phyloP scores from a whole-genome alignment of 2,797 vertebrate genomes.

The Lophotriccus pileatus region DNA sequence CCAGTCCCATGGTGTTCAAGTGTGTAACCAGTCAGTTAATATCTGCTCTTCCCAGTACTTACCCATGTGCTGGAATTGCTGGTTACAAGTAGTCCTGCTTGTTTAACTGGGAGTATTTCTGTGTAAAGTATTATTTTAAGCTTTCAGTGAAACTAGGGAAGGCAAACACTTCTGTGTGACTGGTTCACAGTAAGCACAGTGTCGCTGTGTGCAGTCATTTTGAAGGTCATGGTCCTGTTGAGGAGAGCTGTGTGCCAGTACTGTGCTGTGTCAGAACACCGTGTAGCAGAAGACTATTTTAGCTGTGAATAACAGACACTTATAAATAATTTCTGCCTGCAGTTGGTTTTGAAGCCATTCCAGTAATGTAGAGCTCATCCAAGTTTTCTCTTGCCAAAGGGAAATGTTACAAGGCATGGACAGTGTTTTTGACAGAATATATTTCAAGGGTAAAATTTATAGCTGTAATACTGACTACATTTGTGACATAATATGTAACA shows the following conservation, averaged over 20 bases:
- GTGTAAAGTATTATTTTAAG: not conserved
- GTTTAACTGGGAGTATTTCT: not conserved
- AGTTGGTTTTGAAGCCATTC: not conserved
- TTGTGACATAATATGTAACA: not conserved
- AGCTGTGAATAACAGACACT: not conserved
- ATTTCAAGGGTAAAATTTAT: not conserved
- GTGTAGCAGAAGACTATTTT: not conserved
- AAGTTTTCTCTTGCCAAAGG: not conserved
- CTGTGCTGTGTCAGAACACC: not conserved
- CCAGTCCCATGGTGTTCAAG: not conserved
- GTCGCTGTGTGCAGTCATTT: not conserved
- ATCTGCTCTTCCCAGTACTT: not conserved
- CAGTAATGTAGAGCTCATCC: not conserved
- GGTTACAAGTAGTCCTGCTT: not conserved
- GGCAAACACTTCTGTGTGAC: not conserved
- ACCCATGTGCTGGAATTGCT: not conserved
- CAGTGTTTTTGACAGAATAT: not conserved
- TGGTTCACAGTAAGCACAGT: not conserved
- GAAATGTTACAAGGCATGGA: not conserved
- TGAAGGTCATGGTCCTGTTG: not conserved
- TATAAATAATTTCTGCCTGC: conserved; percentile 23
- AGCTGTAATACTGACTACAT: not conserved
- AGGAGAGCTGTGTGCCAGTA: not conserved
- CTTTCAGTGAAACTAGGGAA: not conserved
- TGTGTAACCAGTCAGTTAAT: not conserved